A percentile compares a stretch with the other conserved stretches of the same genome.
Evolutionary conservation across 2,797 vertebrate genomes (phyloP).

Genomic region (Alauda arvensis): DNA sequence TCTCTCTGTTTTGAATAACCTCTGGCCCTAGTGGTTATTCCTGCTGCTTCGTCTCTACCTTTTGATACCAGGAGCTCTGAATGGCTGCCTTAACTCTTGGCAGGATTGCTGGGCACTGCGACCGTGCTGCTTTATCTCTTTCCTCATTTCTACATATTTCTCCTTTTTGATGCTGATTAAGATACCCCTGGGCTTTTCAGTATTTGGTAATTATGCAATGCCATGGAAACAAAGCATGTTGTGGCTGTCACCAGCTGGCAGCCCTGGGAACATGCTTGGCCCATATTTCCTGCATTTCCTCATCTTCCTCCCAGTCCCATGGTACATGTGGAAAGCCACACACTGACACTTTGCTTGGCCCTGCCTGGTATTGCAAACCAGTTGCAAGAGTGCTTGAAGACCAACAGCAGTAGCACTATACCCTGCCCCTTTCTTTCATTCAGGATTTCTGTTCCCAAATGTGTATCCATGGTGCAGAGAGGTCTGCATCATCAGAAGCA

Average conservation of each 20-base stretch:
- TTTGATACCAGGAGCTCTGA: not conserved
- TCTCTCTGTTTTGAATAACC: not conserved
- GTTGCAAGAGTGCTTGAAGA: not conserved
- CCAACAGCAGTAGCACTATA: not conserved
- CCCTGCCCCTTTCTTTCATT: not conserved
- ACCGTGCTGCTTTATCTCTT: not conserved
- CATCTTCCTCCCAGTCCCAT: not conserved
- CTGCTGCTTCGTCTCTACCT: not conserved
- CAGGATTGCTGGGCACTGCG: not conserved
- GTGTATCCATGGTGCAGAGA: not conserved
- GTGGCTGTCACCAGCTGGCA: not conserved
- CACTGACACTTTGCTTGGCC: accelerated
- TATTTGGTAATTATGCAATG: not conserved
- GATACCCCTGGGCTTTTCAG: not conserved
- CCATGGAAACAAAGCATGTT: not conserved
- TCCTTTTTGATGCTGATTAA: not conserved
- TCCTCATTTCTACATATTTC: not conserved
- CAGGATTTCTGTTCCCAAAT: not conserved
- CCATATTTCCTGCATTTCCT: not conserved
- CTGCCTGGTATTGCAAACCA: not conserved
- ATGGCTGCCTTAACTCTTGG: not conserved
- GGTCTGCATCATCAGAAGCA: not conserved
- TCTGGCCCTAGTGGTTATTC: not conserved
- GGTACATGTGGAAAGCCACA: accelerated
- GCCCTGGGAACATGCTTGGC: not conserved